Evolutionary conservation across 2,888 invertebrate species (phyloP).

Genomic region (Cataglyphis rosenhaueri): DNA sequence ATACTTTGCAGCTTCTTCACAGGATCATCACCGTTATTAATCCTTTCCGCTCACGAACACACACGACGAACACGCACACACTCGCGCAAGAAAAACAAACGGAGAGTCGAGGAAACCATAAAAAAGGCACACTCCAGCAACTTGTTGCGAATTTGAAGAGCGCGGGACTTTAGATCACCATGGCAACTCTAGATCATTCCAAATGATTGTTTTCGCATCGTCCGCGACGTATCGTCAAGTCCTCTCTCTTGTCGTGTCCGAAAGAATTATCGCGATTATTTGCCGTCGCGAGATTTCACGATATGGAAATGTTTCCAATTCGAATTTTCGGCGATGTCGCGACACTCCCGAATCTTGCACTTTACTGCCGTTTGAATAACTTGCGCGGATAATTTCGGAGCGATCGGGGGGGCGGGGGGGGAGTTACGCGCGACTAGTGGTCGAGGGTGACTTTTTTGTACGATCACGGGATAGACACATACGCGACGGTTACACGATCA

Average conservation of each 20-base stretch:
- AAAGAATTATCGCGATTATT: neutral
- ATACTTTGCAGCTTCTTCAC: slow-evolving; percentile 18
- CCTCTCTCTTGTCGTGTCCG: neutral
- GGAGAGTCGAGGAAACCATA: neutral
- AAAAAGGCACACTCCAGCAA: slow-evolving; percentile 23
- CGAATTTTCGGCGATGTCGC: neutral
- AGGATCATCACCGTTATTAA: slow-evolving; percentile 19
- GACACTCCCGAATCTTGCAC: neutral
- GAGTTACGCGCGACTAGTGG: slow-evolving; percentile 2
- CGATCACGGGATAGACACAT: slow-evolving; percentile 25
- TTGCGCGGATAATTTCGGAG: neutral
- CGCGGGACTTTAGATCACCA: neutral
- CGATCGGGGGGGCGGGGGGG: too few species aligned
- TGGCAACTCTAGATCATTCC: neutral
- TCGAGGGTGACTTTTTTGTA: slow-evolving; percentile 40
- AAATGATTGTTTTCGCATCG: neutral
- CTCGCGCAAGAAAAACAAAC: slow-evolving; percentile 19
- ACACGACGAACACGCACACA: slow-evolving; percentile 32
- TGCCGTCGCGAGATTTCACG: neutral
- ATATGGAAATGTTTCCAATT: neutral
- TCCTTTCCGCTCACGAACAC: slow-evolving; percentile 42
- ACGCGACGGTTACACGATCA: slow-evolving; percentile 75
- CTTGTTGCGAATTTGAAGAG: slow-evolving; percentile 37
- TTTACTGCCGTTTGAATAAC: neutral
- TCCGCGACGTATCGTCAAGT: neutral